phyloP scores from a whole-genome alignment of 64 coral and sea anemone genomes.

The Anthopleura sola region DNA sequence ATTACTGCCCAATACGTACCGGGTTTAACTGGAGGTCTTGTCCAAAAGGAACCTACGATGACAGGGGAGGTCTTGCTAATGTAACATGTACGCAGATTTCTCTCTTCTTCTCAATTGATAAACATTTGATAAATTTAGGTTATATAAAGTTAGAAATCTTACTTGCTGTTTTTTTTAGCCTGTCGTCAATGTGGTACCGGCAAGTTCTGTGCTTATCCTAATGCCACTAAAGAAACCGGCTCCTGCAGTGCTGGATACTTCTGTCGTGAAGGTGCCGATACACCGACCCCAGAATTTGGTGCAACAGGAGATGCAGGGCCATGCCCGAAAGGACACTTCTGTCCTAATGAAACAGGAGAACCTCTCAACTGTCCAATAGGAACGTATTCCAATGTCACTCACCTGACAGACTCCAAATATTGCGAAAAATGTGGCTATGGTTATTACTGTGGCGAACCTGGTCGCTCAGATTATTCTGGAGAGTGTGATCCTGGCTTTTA shows the following conservation, averaged over 20 bases:
- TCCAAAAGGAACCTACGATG: slow-evolving; percentile 80
- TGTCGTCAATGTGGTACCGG: slow-evolving; percentile 90
- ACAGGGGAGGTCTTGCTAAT: slow-evolving; percentile 70
- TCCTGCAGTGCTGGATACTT: slow-evolving; percentile 72
- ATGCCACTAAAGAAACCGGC: slow-evolving; percentile 77
- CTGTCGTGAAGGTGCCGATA: slow-evolving; percentile 72
- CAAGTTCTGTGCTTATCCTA: slow-evolving; percentile 86
- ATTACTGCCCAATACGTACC: slow-evolving; percentile 81
- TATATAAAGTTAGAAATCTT: background rate
- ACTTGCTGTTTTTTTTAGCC: slow-evolving; percentile 33
- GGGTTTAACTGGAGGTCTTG: slow-evolving; percentile 90
- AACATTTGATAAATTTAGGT: too few relatives aligned
- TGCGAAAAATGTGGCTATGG: slow-evolving; percentile 85
- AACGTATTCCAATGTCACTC: slow-evolving; percentile 82
- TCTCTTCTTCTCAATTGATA: background rate
- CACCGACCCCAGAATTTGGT: slow-evolving; percentile 61
- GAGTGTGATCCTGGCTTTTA: slow-evolving; percentile 92
- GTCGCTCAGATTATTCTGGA: slow-evolving; percentile 70
- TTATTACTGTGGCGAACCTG: slow-evolving; percentile 83
- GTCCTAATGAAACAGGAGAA: slow-evolving; percentile 74
- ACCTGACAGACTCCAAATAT: slow-evolving; percentile 49
- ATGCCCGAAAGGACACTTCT: slow-evolving; percentile 84
- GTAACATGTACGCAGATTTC: slow-evolving; percentile 53
- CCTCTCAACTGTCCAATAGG: slow-evolving; percentile 81
- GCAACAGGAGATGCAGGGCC: slow-evolving; percentile 78